These are phyloP conservation scores for Tipula vernalis DNA, from an alignment of 2,888 invertebrate genomes.

Conservation along the genomic window DNA sequence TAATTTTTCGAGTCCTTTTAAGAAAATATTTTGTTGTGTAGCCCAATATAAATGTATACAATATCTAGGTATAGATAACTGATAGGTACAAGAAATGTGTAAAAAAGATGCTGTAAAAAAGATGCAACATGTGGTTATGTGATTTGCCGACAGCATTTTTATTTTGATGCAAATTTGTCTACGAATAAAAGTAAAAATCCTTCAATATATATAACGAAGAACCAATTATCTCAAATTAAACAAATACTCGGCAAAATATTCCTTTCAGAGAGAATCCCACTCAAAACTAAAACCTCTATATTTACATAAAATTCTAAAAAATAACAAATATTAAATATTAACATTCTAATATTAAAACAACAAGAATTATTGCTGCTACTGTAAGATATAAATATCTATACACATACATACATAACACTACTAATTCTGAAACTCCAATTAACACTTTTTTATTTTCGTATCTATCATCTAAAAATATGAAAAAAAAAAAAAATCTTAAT, in stretches of 20 bases:
- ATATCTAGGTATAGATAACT: background rate
- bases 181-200: background rate
- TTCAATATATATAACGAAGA: no score
- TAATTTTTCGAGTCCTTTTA: background rate
- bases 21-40: background rate
- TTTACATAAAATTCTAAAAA: background rate
- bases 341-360: background rate
- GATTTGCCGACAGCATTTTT: background rate
- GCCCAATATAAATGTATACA: background rate
- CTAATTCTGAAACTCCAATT: background rate
- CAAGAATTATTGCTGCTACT: background rate
- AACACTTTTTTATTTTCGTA: background rate
- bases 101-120: no score
- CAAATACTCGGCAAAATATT: no score
- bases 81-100: background rate
- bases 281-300: background rate
- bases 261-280: background rate
- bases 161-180: background rate
- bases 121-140: background rate
- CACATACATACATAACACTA: background rate
- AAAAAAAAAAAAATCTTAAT: background rate
- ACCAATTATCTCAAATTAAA: no score
- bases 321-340: background rate
- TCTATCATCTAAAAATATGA: background rate
- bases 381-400: background rate